Evolutionary conservation across 2,797 vertebrate genomes (phyloP).

Genomic region (Allobates femoralis): DNA sequence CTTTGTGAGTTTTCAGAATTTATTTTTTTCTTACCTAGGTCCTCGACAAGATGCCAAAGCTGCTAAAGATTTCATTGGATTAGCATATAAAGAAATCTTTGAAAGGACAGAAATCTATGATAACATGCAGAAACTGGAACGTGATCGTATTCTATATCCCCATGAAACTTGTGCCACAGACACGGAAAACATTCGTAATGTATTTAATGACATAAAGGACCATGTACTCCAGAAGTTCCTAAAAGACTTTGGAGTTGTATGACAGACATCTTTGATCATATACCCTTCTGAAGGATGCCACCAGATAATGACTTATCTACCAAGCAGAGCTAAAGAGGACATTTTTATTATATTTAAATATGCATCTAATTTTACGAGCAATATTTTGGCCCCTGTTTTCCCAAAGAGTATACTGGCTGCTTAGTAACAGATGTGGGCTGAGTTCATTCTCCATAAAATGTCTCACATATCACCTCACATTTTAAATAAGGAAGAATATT

Average conservation of each 20-base stretch:
- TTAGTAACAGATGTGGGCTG: background rate
- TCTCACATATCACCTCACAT: too few relatives aligned
- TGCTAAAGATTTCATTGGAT: conserved; percentile 70
- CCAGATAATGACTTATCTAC: background rate
- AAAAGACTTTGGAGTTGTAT: conserved; percentile 72
- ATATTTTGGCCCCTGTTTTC: background rate
- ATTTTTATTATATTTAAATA: background rate
- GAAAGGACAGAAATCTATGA: background rate
- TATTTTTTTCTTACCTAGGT: conserved; percentile 60
- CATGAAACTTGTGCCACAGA: conserved; percentile 76
- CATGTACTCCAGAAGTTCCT: conserved; percentile 70
- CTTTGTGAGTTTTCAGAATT: background rate
- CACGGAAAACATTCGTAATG: conserved; percentile 72
- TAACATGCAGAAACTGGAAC: conserved; percentile 39
- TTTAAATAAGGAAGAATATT: background rate
- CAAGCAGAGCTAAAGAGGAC: background rate
- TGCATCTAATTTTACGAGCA: background rate
- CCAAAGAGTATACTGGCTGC: background rate
- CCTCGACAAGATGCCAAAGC: conserved; percentile 67
- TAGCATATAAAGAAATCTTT: conserved; percentile 68
- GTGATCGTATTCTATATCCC: conserved; percentile 66
- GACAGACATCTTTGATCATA: conserved; percentile 11
- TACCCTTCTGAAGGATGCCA: background rate
- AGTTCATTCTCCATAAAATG: background rate
- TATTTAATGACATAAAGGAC: conserved; percentile 72